These are phyloP conservation scores for Python bivittatus DNA, from an alignment of 2,113 vertebrate genomes.

Conservation along the genomic window DNA sequence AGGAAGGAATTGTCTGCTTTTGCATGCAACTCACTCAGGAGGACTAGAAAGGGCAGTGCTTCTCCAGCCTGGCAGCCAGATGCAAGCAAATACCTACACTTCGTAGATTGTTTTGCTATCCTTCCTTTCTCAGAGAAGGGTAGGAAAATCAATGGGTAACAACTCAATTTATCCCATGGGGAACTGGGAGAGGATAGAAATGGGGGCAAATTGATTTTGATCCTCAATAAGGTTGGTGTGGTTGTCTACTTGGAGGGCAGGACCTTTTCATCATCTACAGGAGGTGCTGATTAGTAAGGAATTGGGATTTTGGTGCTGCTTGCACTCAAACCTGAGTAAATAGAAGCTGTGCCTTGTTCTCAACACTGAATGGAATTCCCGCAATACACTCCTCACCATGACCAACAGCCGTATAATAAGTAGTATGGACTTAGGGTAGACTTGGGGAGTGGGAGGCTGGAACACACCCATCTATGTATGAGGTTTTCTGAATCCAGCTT, in stretches of 20 bases:
- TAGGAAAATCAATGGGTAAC: slow-evolving; percentile 75
- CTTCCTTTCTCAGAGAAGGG: slow-evolving; percentile 14
- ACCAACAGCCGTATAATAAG: background rate
- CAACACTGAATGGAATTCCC: background rate
- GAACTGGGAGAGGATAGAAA: slow-evolving; percentile 9
- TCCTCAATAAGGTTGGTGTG: slow-evolving; percentile 85
- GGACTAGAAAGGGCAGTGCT: background rate
- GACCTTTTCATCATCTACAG: slow-evolving; percentile 82
- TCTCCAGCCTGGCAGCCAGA: background rate
- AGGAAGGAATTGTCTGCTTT: background rate
- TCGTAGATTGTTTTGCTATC: slow-evolving; percentile 23
- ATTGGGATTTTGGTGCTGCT: slow-evolving; percentile 27
- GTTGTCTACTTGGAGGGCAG: slow-evolving; percentile 81
- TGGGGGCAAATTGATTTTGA: slow-evolving; percentile 78
- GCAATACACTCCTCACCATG: background rate
- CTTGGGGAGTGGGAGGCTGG: background rate
- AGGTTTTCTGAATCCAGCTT: background rate
- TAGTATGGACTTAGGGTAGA: background rate
- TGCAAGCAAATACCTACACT: background rate
- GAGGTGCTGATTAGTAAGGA: slow-evolving; percentile 41
- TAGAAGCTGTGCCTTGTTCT: background rate
- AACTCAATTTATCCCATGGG: slow-evolving; percentile 82
- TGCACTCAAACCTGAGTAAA: slow-evolving; percentile 8
- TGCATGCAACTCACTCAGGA: background rate
- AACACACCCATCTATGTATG: background rate